A percentile compares a stretch with the other conserved stretches of the same genome.
Conservation (phyloP, 2,888 invertebrate genomes). For the Asteroscopus sphinx region DNA sequence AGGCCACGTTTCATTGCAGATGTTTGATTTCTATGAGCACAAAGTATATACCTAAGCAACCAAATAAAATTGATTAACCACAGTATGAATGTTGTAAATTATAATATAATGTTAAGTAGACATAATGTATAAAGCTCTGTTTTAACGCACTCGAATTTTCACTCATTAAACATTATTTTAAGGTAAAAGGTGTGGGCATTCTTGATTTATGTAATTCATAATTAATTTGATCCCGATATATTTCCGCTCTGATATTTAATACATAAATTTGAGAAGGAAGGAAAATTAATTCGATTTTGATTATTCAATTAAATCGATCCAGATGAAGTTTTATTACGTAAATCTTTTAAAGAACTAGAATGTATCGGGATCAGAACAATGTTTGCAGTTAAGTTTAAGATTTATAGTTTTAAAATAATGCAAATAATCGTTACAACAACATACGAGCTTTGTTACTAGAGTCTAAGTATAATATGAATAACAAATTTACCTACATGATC, state of each 20-base stretch:
- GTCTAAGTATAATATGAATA: too few species aligned
- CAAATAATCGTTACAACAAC: too few species aligned
- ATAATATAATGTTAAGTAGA: conserved; percentile 67
- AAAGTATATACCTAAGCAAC: conserved; percentile 69
- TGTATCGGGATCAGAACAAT: not conserved
- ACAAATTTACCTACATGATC: too few species aligned
- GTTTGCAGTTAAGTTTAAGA: too few species aligned
- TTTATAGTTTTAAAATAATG: too few species aligned
- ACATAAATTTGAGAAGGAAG: not conserved
- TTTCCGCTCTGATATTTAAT: not conserved
- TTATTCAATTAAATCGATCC: too few species aligned
- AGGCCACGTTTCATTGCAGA: conserved; percentile 56
- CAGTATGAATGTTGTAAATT: conserved; percentile 79
- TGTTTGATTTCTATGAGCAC: conserved; percentile 72
- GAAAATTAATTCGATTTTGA: not conserved
- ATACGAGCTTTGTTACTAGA: too few species aligned
- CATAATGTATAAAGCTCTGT: conserved; percentile 57
- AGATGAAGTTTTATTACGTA: too few species aligned
- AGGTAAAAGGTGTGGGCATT: conserved; percentile 45
- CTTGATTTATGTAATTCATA: conserved; percentile 5
- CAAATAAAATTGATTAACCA: conserved; percentile 73
- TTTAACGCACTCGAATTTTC: conserved; percentile 57
- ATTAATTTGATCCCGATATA: not conserved
- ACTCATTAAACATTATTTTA: conserved; percentile 41
- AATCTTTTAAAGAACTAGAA: too few species aligned